Conservation (phyloP, 2,113 vertebrate species). For the Cathartes aura region DNA sequence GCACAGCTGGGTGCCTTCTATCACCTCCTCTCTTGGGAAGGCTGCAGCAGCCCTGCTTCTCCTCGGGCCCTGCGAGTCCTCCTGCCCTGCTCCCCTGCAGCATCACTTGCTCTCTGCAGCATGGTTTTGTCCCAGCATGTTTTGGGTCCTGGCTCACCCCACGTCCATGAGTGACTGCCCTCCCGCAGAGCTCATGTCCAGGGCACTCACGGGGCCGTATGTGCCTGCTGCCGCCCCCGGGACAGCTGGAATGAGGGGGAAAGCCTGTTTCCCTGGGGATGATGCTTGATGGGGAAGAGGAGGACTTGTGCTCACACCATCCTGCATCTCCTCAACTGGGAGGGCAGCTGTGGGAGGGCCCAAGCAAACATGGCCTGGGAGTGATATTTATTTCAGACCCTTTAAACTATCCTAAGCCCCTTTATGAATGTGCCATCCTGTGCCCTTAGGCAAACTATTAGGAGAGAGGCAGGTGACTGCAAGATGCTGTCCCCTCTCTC, state of each 20-base stretch:
- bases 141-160: not conserved
- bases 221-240: not conserved
- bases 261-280: not conserved
- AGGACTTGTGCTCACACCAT: not conserved
- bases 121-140: not conserved
- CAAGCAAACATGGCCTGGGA: not conserved
- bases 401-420: not conserved
- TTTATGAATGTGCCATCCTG: not conserved
- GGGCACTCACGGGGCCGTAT: rapidly evolving
- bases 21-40: not conserved
- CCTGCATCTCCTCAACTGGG: not conserved
- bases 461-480: not conserved
- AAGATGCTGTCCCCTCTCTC: not conserved
- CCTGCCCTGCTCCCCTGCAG: not conserved
- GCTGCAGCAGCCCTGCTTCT: not conserved
- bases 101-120: not conserved
- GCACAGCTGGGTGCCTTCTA: not conserved
- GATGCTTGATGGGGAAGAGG: not conserved
- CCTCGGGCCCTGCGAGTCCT: not conserved
- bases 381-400: not conserved
- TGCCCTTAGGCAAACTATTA: not conserved
- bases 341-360: not conserved
- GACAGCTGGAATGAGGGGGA: not conserved
- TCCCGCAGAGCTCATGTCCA: rapidly evolving
- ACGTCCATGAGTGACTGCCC: rapidly evolving